These are phyloP conservation scores for Grammomys surdaster DNA, from an alignment of 2,113 vertebrate genomes.

Conservation along the genomic window DNA sequence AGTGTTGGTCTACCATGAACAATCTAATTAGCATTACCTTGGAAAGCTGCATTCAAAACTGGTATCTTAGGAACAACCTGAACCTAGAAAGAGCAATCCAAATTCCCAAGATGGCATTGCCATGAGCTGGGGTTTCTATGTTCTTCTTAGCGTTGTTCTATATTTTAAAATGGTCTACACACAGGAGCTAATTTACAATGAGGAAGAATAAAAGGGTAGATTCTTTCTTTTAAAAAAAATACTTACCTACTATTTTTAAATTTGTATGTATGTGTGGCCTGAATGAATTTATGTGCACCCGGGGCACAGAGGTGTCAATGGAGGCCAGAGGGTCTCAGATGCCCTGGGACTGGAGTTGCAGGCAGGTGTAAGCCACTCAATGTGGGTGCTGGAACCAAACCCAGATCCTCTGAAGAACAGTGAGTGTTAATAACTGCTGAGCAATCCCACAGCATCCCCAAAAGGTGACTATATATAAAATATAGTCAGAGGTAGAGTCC, in stretches of 20 bases:
- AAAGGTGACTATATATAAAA: too few relatives aligned
- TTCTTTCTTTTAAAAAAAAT: neutral
- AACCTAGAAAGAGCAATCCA: neutral
- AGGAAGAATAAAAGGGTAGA: neutral
- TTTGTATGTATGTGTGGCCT: neutral
- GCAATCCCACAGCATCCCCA: neutral
- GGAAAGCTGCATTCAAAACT: neutral
- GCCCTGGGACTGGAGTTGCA: neutral
- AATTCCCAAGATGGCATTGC: neutral
- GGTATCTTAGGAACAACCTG: neutral
- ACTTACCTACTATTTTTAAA: neutral
- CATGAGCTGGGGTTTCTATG: neutral
- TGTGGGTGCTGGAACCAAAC: neutral
- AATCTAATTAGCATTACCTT: neutral
- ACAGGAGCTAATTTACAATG: neutral
- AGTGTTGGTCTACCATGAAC: too few relatives aligned
- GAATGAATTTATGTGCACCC: too few relatives aligned
- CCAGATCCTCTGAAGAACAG: neutral
- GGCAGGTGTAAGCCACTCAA: neutral
- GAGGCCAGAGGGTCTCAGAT: neutral
- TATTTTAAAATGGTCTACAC: neutral
- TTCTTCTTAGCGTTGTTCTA: slow-evolving; percentile 6
- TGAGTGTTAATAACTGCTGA: neutral
- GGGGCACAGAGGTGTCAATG: neutral
- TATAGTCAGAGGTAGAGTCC: neutral